These are phyloP conservation scores for Orycteropus afer DNA, from an alignment of 2,113 vertebrate genomes.

Conservation along the genomic window DNA sequence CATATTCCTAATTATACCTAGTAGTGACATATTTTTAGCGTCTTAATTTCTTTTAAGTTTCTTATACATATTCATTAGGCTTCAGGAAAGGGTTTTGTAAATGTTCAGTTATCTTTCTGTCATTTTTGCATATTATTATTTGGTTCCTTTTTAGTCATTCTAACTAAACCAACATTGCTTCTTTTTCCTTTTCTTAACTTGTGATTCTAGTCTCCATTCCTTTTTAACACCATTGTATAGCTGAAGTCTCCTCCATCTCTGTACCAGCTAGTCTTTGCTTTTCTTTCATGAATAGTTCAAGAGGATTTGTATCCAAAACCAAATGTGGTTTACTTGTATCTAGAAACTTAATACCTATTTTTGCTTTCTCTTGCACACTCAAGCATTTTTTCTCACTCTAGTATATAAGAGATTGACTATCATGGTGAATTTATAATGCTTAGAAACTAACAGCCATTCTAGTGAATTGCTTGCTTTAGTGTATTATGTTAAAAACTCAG, in stretches of 20 bases:
- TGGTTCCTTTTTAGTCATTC: neutral
- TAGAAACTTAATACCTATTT: neutral
- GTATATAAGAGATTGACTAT: neutral
- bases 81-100: neutral
- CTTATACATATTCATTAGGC: neutral
- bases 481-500: neutral
- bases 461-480: neutral
- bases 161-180: neutral
- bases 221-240: neutral
- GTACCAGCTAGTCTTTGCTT: neutral
- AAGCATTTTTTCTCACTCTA: neutral
- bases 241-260: neutral
- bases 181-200: neutral
- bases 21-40: neutral
- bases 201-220: neutral
- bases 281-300: neutral
- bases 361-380: neutral
- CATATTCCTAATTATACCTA: neutral
- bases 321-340: neutral
- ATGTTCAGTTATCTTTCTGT: neutral
- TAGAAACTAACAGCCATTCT: constrained; percentile 16
- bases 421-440: neutral
- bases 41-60: neutral
- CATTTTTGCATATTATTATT: neutral
- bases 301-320: constrained; percentile 27